Conservation (phyloP, 1,140 invertebrate genomes). For the Aphaenogaster rudis region DNA sequence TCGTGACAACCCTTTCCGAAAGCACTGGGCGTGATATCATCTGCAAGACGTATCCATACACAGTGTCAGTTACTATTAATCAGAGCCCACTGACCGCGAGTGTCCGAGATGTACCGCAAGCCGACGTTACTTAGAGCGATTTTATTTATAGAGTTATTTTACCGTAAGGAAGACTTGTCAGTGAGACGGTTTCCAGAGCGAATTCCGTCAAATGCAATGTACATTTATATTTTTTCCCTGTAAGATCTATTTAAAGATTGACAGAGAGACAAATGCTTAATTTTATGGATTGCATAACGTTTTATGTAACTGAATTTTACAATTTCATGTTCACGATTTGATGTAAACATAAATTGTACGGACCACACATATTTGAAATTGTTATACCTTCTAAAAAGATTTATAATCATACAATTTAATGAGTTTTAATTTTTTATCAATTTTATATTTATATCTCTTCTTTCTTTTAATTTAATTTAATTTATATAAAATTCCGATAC, state of each 20-base stretch:
- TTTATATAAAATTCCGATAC: background rate
- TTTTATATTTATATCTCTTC: background rate
- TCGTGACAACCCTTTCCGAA: constrained; percentile 43
- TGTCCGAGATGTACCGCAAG: constrained; percentile 8
- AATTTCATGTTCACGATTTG: background rate
- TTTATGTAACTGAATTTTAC: background rate
- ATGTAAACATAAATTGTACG: background rate
- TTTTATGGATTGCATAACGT: background rate
- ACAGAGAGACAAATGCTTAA: background rate
- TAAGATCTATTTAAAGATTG: constrained; percentile 3
- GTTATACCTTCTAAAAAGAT: background rate
- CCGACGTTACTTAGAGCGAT: constrained; percentile 33
- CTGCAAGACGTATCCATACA: constrained; percentile 50
- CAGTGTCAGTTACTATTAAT: constrained; percentile 54
- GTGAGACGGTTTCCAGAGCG: background rate
- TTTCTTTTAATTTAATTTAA: constrained; percentile 11
- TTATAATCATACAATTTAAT: background rate
- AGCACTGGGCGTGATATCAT: constrained; percentile 50
- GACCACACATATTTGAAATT: background rate
- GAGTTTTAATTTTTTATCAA: constrained; percentile 1
- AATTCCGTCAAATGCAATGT: background rate
- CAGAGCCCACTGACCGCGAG: constrained; percentile 47
- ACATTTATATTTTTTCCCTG: background rate
- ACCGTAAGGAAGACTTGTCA: background rate
- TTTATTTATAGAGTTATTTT: constrained; percentile 51